Percentiles rank a stretch among this genome's conserved stretches.
Evolutionary conservation across 2,113 vertebrate genomes (phyloP).

Genomic region (Percina caprodes): DNA sequence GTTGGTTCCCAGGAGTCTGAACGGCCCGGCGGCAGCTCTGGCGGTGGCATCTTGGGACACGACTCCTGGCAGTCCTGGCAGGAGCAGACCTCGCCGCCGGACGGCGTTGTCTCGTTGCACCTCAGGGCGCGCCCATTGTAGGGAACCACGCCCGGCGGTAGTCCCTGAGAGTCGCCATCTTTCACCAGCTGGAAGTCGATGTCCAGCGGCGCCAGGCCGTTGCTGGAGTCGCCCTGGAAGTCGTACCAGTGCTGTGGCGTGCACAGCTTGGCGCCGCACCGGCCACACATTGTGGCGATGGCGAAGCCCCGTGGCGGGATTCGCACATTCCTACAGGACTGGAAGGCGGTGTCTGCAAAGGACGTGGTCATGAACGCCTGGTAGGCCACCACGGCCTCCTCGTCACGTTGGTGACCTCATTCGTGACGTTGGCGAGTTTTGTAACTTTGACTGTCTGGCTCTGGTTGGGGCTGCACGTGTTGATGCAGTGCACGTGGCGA

Average conservation of each 20-base stretch:
- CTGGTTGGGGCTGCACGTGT: slow-evolving; percentile 93
- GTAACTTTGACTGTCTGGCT: slow-evolving; percentile 87
- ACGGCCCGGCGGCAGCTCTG: slow-evolving; percentile 25
- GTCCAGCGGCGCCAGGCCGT: slow-evolving; percentile 91
- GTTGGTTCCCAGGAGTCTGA: slow-evolving; percentile 73
- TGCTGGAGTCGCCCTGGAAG: slow-evolving; percentile 92
- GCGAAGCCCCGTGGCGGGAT: slow-evolving; percentile 88
- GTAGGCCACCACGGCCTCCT: slow-evolving; percentile 85
- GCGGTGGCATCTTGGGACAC: slow-evolving; percentile 78
- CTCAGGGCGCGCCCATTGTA: slow-evolving; percentile 57
- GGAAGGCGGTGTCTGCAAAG: slow-evolving; percentile 84
- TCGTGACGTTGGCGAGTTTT: slow-evolving; percentile 50
- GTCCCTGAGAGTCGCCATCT: slow-evolving; percentile 7
- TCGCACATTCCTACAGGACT: slow-evolving; percentile 88
- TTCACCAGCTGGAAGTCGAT: slow-evolving; percentile 86
- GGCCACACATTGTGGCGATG: slow-evolving; percentile 91
- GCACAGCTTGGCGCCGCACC: slow-evolving; percentile 88
- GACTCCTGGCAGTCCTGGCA: slow-evolving; percentile 90
- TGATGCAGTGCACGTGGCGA: slow-evolving; percentile 91
- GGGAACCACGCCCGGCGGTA: slow-evolving; percentile 72
- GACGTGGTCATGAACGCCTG: slow-evolving; percentile 78
- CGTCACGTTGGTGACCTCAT: rapidly evolving
- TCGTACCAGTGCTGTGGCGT: slow-evolving; percentile 91
- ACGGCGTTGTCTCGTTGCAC: slow-evolving; percentile 78
- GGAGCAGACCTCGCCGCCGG: slow-evolving; percentile 75